These are phyloP conservation scores for Thecophora atra DNA, from an alignment of 2,888 invertebrate genomes.

Conservation along the genomic window DNA sequence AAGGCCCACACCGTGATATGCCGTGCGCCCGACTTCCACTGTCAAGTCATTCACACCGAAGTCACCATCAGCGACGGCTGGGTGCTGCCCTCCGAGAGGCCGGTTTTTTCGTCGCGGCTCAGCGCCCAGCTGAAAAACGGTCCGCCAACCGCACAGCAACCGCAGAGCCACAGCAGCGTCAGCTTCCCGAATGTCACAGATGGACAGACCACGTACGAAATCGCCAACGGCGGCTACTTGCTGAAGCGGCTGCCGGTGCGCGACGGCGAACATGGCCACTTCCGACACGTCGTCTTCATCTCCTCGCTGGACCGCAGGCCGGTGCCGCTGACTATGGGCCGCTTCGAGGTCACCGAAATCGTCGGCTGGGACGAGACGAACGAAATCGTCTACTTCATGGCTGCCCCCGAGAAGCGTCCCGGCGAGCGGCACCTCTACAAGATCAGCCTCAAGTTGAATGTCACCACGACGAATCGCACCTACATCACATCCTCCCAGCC, in stretches of 20 bases:
- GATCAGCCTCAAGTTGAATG: conserved; percentile 68
- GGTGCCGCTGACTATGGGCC: conserved; percentile 75
- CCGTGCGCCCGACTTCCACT: conserved; percentile 75
- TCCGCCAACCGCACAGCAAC: conserved; percentile 35
- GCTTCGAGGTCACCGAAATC: conserved; percentile 78
- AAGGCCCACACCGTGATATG: conserved; percentile 83
- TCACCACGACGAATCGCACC: conserved; percentile 64
- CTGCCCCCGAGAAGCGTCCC: conserved; percentile 80
- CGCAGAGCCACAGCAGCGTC: conserved; percentile 42
- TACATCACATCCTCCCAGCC: conserved; percentile 65
- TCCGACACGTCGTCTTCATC: conserved; percentile 69
- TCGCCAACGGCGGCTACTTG: conserved; percentile 62
- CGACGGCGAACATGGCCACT: conserved; percentile 72
- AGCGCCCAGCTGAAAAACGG: conserved; percentile 54
- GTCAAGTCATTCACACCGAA: conserved; percentile 73
- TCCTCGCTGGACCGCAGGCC: conserved; percentile 64
- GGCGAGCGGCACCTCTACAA: conserved; percentile 85
- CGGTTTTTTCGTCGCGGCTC: conserved; percentile 61
- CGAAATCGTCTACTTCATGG: conserved; percentile 81
- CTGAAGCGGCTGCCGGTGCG: conserved; percentile 71
- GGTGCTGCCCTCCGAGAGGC: conserved; percentile 63
- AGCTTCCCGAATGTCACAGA: conserved; percentile 55
- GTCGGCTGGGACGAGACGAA: conserved; percentile 81
- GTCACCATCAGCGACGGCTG: conserved; percentile 66
- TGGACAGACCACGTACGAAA: conserved; percentile 62